Evolutionary conservation across 1,140 invertebrate genomes (phyloP), one percentile per base, ranked within the genome.

Genomic region (Plodia interpunctella): DNA sequence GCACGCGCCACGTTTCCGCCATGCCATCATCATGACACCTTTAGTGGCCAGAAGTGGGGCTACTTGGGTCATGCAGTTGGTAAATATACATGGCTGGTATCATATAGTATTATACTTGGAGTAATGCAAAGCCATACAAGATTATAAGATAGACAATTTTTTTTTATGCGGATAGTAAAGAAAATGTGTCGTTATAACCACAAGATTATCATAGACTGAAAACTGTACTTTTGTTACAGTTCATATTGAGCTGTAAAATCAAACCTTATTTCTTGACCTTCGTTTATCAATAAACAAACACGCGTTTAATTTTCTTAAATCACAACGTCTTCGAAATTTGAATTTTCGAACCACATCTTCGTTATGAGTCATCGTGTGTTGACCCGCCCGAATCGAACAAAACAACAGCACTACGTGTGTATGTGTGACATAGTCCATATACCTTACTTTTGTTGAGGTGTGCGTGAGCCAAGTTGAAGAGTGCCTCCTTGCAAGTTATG

Each of bases 401-500:
- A 62, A 53, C 51, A 53, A n/a, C 51, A 25, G 20, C 13, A 53
- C 38, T 3, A 15, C 38, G 15, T n/a, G 20, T 18, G 19, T 20
- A 4, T 13, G 19, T 53, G 51, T 53, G 51, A 11, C 30, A 25
- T 25, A 25, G 2, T 25, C 49, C 49, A 17, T 19, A n/a, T n/a
- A 20, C 49, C 9, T 25, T 53, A 32, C 6, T 20, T 44, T 66
- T 72, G 63, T 32, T 10, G 30, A 32, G 6, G 30, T 70, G 61
- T 63, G 68, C 66, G 56, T 58, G 57, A 60, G 25, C 32, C 53
- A 52, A 65, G 64, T 66, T 49, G 49, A 44, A 44, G 38, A 6
- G 38, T 44, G 55, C n/a, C 62, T 56, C 68, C 61, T 74, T 68
- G 62, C 59, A 62, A 68, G 56, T 65, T 72, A 79, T 75, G 72